Conservation (phyloP, 2,113 vertebrate genomes). For the Podarcis raffonei region DNA sequence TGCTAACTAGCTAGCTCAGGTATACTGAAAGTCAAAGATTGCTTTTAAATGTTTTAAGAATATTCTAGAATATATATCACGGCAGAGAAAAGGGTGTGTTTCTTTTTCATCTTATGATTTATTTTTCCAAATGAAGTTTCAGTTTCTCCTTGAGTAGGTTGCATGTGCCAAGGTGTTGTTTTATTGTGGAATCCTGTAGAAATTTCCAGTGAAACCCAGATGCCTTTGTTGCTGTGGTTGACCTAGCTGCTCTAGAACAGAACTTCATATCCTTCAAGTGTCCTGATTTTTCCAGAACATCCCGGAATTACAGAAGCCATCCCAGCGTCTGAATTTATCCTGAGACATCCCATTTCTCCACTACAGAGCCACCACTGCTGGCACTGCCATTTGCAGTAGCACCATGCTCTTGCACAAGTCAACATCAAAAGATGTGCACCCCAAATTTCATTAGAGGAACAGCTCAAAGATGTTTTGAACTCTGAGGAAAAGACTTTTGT, state of each 20-base stretch:
- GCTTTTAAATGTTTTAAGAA: not conserved
- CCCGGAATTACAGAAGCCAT: too few species aligned
- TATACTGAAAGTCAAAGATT: too few species aligned
- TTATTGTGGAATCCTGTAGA: not conserved
- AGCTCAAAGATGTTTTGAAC: too few species aligned
- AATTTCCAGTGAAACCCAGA: not conserved
- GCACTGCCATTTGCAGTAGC: too few species aligned
- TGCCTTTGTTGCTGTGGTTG: not conserved
- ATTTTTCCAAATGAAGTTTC: not conserved
- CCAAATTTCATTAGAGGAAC: too few species aligned
- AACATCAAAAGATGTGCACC: too few species aligned
- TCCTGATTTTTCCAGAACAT: too few species aligned
- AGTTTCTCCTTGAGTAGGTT: not conserved
- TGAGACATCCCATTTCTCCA: too few species aligned
- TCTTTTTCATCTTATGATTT: not conserved
- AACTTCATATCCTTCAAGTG: not conserved
- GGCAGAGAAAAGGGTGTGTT: not conserved
- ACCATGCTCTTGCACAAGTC: too few species aligned
- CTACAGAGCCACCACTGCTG: too few species aligned
- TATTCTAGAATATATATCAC: not conserved
- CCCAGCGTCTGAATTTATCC: too few species aligned
- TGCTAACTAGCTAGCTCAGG: not conserved
- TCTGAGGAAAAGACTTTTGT: too few species aligned
- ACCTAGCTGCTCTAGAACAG: not conserved
- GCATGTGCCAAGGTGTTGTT: not conserved